Conservation (phyloP, 2,113 vertebrate species). For the Microtus montanus region DNA sequence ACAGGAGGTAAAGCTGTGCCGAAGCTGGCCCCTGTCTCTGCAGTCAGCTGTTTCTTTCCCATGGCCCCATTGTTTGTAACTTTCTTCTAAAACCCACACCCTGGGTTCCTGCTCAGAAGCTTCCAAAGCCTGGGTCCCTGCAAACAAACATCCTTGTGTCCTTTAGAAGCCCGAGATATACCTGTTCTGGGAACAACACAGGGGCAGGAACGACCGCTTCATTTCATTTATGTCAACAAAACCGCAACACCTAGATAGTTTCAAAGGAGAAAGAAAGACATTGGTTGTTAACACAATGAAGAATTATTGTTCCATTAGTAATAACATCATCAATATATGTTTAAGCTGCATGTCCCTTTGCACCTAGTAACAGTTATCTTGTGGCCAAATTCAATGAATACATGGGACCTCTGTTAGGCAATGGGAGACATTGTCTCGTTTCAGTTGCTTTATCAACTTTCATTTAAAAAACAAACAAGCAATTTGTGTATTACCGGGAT, state of each 20-base stretch:
- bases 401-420: neutral
- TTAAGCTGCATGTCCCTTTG: accelerated
- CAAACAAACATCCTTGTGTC: neutral
- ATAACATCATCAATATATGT: neutral
- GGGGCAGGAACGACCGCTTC: neutral
- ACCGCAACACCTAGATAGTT: neutral
- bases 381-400: neutral
- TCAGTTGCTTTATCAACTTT: neutral
- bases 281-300: neutral
- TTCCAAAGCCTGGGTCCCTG: neutral
- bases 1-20: neutral
- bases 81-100: no score
- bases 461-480: neutral
- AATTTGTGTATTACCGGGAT: neutral
- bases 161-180: neutral
- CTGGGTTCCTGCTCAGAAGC: neutral
- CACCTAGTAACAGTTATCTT: neutral
- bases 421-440: neutral
- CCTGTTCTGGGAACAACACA: neutral
- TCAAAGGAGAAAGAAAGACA: neutral
- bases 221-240: neutral
- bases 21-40: neutral
- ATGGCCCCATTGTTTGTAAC: neutral
- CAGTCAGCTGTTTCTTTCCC: neutral
- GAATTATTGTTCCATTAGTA: neutral